Percentiles rank a stretch among this genome's conserved stretches.
phyloP scores from a whole-genome alignment of 2,797 vertebrate species.

The Buceros bicornis region DNA sequence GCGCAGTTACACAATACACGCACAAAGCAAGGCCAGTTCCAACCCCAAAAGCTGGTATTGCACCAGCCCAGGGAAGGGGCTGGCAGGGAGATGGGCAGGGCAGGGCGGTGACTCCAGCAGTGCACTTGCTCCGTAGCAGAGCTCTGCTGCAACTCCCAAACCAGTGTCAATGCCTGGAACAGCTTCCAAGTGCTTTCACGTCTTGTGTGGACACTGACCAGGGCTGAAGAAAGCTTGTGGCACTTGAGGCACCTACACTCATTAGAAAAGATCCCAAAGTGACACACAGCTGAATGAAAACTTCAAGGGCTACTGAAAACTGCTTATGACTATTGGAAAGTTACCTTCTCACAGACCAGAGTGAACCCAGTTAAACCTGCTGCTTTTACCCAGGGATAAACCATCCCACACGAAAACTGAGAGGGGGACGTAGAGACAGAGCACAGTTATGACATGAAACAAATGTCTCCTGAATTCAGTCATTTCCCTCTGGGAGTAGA shows the following conservation, averaged over 20 bases:
- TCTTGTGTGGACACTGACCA: background rate
- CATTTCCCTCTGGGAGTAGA: slow-evolving; percentile 50
- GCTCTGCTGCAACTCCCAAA: background rate
- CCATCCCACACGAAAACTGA: background rate
- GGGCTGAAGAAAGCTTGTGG: background rate
- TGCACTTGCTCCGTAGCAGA: background rate
- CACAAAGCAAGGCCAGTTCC: background rate
- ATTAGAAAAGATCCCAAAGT: background rate
- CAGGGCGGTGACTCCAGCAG: background rate
- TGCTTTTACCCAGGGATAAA: slow-evolving; percentile 9
- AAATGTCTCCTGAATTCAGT: slow-evolving; percentile 50
- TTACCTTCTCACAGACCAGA: background rate
- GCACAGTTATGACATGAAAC: slow-evolving; percentile 7
- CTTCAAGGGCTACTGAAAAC: background rate
- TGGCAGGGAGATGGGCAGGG: background rate
- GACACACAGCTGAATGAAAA: background rate
- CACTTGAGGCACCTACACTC: background rate
- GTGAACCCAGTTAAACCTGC: background rate
- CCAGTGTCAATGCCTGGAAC: fast-evolving
- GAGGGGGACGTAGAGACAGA: background rate
- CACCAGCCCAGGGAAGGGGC: background rate
- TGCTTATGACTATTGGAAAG: background rate
- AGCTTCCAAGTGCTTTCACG: background rate
- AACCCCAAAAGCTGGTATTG: background rate
- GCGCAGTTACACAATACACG: fast-evolving